Conservation (phyloP, 2,797 vertebrate species). For the Oceanodroma leucorhoa region DNA sequence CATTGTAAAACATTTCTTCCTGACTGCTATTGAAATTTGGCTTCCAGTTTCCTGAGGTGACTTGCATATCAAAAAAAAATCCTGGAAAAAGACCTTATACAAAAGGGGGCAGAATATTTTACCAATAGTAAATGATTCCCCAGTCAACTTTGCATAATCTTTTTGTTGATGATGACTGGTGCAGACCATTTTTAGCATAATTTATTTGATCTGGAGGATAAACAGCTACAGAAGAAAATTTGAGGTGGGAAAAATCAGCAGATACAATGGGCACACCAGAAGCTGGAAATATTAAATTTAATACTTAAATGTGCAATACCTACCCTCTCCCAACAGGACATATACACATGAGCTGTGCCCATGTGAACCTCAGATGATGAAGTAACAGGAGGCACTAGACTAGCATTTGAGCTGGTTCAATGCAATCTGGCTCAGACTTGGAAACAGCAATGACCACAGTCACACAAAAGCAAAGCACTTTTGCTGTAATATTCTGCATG, state of each 20-base stretch:
- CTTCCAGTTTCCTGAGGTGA: neutral
- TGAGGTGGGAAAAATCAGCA: neutral
- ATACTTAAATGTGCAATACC: neutral
- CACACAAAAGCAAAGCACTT: neutral
- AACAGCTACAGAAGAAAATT: neutral
- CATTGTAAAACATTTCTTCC: neutral
- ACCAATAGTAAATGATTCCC: neutral
- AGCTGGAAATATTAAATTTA: neutral
- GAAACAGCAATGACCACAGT: neutral
- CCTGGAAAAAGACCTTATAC: neutral
- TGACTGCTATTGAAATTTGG: neutral
- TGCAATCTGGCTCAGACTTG: neutral
- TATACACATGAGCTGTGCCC: neutral
- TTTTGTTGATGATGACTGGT: neutral
- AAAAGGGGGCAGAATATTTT: neutral
- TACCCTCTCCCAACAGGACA: neutral
- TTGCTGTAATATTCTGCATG: neutral
- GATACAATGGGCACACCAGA: neutral
- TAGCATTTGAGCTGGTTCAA: neutral
- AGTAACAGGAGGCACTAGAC: neutral
- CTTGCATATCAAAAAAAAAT: neutral
- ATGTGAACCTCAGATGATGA: neutral
- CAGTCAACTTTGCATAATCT: neutral
- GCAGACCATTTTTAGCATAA: neutral
- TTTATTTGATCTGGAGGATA: neutral